phyloP scores from a whole-genome alignment of 2,113 vertebrate genomes.

The Plectropomus leopardus region DNA sequence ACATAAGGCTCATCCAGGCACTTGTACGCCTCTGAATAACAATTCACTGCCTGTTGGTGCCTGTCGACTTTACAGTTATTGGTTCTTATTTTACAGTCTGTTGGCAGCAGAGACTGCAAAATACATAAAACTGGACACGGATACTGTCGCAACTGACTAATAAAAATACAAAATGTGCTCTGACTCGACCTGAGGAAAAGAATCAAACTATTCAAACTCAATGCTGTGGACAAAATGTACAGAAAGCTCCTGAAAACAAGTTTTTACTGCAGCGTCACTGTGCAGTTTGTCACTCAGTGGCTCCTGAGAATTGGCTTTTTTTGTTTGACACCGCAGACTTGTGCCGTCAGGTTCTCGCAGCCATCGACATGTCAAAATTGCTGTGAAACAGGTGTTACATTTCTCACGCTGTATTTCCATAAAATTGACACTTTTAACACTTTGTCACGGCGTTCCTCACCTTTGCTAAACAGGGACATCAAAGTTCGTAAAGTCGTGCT shows the following conservation, averaged over 20 bases:
- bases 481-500: background rate
- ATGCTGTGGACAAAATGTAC: background rate
- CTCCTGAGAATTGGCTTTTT: background rate
- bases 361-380: background rate
- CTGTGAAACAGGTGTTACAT: background rate
- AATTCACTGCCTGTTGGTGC: conserved; percentile 8
- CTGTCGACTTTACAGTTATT: conserved; percentile 28
- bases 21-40: background rate
- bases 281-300: background rate
- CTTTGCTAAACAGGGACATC: conserved; percentile 8
- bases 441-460: background rate
- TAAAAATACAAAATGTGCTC: conserved; percentile 22
- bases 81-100: conserved; percentile 29
- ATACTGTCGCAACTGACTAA: background rate
- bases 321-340: conserved; percentile 14
- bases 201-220: background rate
- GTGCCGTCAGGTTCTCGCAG: background rate
- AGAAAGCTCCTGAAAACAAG: background rate
- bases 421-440: background rate
- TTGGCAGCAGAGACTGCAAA: conserved; percentile 17
- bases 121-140: background rate
- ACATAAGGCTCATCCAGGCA: background rate
- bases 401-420: background rate
- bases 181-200: background rate
- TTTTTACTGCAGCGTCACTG: background rate